phyloP scores from a whole-genome alignment of 1,140 invertebrate species.

The Fopius arisanus region DNA sequence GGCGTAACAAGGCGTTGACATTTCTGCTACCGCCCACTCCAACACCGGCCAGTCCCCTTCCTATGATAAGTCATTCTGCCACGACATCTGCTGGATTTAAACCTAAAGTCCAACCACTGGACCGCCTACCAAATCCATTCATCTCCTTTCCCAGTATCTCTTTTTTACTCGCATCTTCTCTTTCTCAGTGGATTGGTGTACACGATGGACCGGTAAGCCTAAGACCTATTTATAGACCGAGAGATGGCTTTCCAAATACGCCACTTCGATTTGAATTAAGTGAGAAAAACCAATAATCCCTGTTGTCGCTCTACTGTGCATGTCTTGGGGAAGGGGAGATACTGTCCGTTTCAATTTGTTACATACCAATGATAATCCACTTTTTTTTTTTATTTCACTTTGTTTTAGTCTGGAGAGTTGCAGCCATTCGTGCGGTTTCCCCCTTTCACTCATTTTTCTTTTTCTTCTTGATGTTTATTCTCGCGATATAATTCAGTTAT shows the following conservation, averaged over 20 bases:
- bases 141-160: not conserved
- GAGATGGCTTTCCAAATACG: not conserved
- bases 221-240: slow-evolving; percentile 5
- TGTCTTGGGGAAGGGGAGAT: not conserved
- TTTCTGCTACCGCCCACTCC: slow-evolving; percentile 34
- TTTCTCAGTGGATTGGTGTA: not conserved
- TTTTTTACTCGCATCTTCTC: slow-evolving; percentile 8
- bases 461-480: no score
- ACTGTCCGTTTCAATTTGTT: not conserved
- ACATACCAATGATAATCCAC: not conserved
- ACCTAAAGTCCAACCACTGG: slow-evolving; percentile 25
- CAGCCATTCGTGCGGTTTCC: no score
- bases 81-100: slow-evolving; percentile 34
- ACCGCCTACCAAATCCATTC: slow-evolving; percentile 28
- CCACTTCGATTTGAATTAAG: slow-evolving; percentile 9
- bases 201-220: not conserved
- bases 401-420: no score
- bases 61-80: not conserved
- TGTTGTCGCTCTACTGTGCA: not conserved
- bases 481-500: no score
- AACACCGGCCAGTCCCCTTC: slow-evolving; percentile 23
- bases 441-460: no score
- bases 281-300: not conserved
- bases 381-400: no score
- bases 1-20: slow-evolving; percentile 54